Evolutionary conservation across 2,113 vertebrate genomes (phyloP).

Genomic region (Lepisosteus oculatus): DNA sequence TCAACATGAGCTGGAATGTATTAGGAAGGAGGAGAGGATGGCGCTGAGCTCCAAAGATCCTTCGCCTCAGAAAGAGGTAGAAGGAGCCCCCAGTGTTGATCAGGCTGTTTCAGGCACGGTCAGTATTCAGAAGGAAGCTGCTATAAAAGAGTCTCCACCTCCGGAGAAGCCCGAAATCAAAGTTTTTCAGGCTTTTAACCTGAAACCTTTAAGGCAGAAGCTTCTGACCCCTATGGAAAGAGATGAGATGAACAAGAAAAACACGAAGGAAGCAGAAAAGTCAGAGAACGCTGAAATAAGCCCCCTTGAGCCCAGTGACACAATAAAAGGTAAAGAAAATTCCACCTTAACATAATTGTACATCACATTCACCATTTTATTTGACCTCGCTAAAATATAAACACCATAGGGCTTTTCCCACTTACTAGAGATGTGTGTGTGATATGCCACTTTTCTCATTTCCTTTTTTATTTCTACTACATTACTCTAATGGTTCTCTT

Average conservation of each 20-base stretch:
- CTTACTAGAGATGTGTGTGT: too few species aligned
- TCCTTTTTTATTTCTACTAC: too few species aligned
- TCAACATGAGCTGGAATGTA: slow-evolving; percentile 90
- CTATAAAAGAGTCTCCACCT: slow-evolving; percentile 51
- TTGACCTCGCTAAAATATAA: too few species aligned
- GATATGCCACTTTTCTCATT: too few species aligned
- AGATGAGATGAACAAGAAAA: slow-evolving; percentile 64
- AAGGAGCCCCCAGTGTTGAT: slow-evolving; percentile 42
- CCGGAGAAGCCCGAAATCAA: slow-evolving; percentile 73
- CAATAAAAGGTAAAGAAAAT: slow-evolving; percentile 16
- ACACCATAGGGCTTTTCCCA: too few species aligned
- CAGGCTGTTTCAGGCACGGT: slow-evolving; percentile 53
- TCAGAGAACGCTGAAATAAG: slow-evolving; percentile 21
- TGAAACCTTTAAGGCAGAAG: slow-evolving; percentile 89
- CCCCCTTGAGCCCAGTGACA: background rate
- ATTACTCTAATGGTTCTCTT: too few species aligned
- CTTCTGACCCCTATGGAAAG: slow-evolving; percentile 75
- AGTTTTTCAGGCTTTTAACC: slow-evolving; percentile 90
- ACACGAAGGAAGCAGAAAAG: slow-evolving; percentile 41
- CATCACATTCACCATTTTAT: too few species aligned
- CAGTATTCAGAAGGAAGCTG: slow-evolving; percentile 55
- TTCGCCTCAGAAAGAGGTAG: slow-evolving; percentile 40
- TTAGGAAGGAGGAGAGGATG: slow-evolving; percentile 89
- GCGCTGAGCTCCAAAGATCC: slow-evolving; percentile 73
- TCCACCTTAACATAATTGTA: background rate